Percentiles rank a stretch among this genome's conserved stretches.
phyloP scores from a whole-genome alignment of 2,888 invertebrate species.

The Drosophila meridiana region DNA sequence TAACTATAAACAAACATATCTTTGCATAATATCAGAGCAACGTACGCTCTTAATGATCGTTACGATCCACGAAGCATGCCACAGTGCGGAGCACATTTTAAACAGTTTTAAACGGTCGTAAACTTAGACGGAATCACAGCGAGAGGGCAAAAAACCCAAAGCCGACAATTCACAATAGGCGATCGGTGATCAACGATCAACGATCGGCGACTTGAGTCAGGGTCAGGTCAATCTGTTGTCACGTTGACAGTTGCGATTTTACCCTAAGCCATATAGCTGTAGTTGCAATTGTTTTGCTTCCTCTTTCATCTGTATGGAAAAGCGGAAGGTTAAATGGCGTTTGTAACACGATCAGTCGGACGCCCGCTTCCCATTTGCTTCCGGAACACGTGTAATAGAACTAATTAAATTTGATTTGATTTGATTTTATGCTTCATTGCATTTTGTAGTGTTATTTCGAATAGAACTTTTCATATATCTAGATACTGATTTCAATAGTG shows the following conservation, averaged over 20 bases:
- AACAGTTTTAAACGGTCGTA: constrained; percentile 11
- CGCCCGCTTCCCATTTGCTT: constrained; percentile 46
- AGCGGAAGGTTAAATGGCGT: constrained; percentile 68
- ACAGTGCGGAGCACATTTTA: constrained; percentile 36
- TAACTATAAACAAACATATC: constrained; percentile 26
- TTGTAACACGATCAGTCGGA: constrained; percentile 45
- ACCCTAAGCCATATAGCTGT: constrained; percentile 8
- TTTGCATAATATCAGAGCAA: constrained; percentile 18
- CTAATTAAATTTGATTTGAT: constrained; percentile 66
- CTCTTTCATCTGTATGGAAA: constrained; percentile 29
- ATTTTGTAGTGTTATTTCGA: constrained; percentile 6
- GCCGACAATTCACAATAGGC: constrained; percentile 1
- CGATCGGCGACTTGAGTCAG: constrained; percentile 35
- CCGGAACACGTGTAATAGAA: constrained; percentile 70
- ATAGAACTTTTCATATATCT: constrained; percentile 7
- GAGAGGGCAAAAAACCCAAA: constrained; percentile 5
- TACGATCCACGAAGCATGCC: constrained; percentile 6
- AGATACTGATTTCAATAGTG: background rate
- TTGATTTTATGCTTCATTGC: constrained; percentile 45
- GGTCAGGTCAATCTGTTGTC: constrained; percentile 26
- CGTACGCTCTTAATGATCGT: constrained; percentile 26
- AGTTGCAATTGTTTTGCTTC: constrained; percentile 6
- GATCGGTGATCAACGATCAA: constrained; percentile 27
- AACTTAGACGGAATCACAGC: constrained; percentile 5
- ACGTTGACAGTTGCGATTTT: constrained; percentile 20